A percentile compares a stretch with the other conserved stretches of the same genome.
These are phyloP conservation scores for Diabrotica undecimpunctata DNA, from an alignment of 1,140 invertebrate species.

Conservation along the genomic window DNA sequence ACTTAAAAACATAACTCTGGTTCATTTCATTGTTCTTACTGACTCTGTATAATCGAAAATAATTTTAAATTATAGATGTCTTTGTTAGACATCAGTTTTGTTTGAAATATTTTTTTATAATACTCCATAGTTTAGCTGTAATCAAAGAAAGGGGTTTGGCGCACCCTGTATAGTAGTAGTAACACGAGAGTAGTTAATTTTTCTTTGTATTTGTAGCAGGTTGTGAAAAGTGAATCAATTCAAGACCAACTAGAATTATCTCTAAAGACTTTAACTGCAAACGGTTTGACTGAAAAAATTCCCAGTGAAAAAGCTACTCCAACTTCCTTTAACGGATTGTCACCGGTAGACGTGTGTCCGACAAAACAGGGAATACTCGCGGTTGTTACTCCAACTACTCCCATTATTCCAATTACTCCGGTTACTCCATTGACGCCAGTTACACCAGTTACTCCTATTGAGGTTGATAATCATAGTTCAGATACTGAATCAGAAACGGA, in stretches of 20 bases:
- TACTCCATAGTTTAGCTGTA: too few species aligned
- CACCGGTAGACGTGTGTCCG: conserved; percentile 8
- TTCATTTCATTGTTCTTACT: too few species aligned
- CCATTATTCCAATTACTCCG: conserved; percentile 37
- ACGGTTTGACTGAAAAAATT: not conserved
- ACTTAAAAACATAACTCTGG: too few species aligned
- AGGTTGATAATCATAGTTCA: conserved; percentile 36
- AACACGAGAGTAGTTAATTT: too few species aligned
- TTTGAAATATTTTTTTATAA: too few species aligned
- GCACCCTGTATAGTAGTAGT: not conserved
- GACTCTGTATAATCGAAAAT: too few species aligned
- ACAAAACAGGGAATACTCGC: not conserved
- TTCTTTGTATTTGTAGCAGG: not conserved
- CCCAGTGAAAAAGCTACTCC: conserved; percentile 5
- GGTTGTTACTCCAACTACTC: conserved; percentile 32
- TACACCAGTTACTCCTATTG: conserved; percentile 43
- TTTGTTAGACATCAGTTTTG: too few species aligned
- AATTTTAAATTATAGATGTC: too few species aligned
- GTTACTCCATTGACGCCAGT: conserved; percentile 39
- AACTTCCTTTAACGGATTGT: conserved; percentile 14
- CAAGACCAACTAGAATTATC: not conserved
- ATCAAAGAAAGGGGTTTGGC: too few species aligned
- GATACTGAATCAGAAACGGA: conserved; percentile 48
- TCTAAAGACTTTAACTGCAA: conserved; percentile 1
- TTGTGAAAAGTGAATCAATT: conserved; percentile 7